phyloP scores from a whole-genome alignment of 2,797 vertebrate genomes.

The Bryconaethiops microstoma region DNA sequence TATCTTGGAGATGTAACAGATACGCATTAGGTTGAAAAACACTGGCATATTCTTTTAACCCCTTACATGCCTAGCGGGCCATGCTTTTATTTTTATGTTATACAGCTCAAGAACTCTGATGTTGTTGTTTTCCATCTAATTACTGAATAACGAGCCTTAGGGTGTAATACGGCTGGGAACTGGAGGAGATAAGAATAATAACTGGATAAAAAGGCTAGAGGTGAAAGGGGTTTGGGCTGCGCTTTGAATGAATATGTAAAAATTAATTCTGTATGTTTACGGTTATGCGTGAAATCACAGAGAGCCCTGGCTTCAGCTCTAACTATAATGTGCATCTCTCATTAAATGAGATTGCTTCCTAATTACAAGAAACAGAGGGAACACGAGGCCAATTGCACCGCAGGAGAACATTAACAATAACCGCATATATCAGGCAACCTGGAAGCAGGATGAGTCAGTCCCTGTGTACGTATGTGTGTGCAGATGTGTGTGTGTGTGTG shows the following conservation, averaged over 20 bases:
- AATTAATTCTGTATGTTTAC: conserved; percentile 21
- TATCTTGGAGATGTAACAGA: neutral
- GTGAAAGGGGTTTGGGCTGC: neutral
- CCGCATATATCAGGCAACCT: conserved; percentile 41
- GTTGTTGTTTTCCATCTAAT: neutral
- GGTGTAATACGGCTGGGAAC: neutral
- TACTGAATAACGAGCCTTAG: neutral
- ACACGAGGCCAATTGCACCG: conserved; percentile 39
- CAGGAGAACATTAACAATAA: conserved; percentile 49
- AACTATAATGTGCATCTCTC: conserved; percentile 43
- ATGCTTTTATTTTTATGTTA: neutral
- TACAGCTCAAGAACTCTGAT: neutral
- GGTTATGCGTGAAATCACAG: conserved; percentile 27
- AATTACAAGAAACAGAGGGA: conserved; percentile 45
- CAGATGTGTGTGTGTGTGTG: conserved; percentile 27
- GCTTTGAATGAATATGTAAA: neutral
- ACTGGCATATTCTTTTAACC: neutral
- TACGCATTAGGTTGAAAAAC: neutral
- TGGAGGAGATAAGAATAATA: too few species aligned
- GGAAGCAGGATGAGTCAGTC: conserved; percentile 38
- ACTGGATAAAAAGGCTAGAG: neutral
- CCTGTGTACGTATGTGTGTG: conserved; percentile 20
- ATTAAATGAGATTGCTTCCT: conserved; percentile 48
- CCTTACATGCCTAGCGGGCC: neutral
- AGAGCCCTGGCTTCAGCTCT: conserved; percentile 29